Base-by-base conservation (phyloP, 64 coral and sea anemone genomes). In the Stylophora pistillata region DNA sequence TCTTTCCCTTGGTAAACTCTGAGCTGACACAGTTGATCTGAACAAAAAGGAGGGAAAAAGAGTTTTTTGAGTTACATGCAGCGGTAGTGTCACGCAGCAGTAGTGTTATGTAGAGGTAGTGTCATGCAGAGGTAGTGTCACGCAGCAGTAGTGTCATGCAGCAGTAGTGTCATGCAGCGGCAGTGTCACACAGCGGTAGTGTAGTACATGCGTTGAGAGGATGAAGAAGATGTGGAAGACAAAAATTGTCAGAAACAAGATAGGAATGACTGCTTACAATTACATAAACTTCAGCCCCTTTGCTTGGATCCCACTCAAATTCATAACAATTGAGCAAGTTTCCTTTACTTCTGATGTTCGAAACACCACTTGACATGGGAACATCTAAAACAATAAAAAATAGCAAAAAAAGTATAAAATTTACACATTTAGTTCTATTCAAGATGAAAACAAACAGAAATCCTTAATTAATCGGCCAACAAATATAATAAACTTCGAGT, bases 21-120 rank as follows among this genome's bases (percentile, higher is more conserved):
- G 96, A 98, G 73, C 96, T 98, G 32, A 95, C 90, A 74, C 96
- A 98, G 53, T 98, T 98, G 56, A 98, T 91, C 96, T 98, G n/a
- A 12, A 78, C 58, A 90, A 57, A 53, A 31, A 54, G 23, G 23
- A 20, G 20, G 31, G 2, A 53, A 76, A 52, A 23, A 20, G 37
- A 47, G 52, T 17, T 27, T 11, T 29, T 72, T 30, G 9, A 27
- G 5, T 12, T n/a, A n/a, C n/a, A n/a, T n/a, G n/a, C n/a, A n/a
- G n/a, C n/a, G n/a, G n/a, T n/a, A n/a, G n/a, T n/a, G n/a, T n/a
- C n/a, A n/a, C n/a, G n/a, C n/a, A n/a, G n/a, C n/a, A 23, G 14
- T 18, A 75, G 30, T 29, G 9, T 27, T 75, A 75, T 0, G n/a
- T 15, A 64, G 16, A 64, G n/a, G n/a, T n/a, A n/a, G n/a, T n/a